Percentiles rank a stretch among this genome's conserved stretches.
phyloP scores from a whole-genome alignment of 2,113 vertebrate species.

The Dolichallabes microphthalmus region DNA sequence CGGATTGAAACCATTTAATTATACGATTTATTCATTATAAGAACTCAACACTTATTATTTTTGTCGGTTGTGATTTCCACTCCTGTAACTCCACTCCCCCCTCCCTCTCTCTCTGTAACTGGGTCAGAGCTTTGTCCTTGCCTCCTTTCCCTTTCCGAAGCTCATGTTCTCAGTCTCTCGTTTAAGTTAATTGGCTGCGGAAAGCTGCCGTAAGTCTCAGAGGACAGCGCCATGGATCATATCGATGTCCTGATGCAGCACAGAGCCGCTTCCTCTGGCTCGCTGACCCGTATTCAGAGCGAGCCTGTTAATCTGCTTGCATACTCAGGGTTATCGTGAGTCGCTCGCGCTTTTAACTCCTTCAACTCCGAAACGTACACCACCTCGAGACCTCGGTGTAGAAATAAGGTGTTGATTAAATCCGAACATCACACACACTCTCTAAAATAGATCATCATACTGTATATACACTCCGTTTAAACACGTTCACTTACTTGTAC shows the following conservation, averaged over 20 bases:
- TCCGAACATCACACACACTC: background rate
- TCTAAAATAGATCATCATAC: background rate
- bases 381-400: background rate
- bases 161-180: slow-evolving; percentile 16
- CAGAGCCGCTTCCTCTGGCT: slow-evolving; percentile 12
- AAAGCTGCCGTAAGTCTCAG: slow-evolving; percentile 24
- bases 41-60: background rate
- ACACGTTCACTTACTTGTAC: slow-evolving; percentile 77
- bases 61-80: background rate
- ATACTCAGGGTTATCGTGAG: background rate
- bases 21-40: background rate
- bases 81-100: too few species aligned
- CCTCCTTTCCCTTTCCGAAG: background rate
- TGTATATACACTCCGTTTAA: background rate
- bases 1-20: background rate
- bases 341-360: slow-evolving; percentile 16
- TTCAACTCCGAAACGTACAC: background rate
- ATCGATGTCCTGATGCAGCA: slow-evolving; percentile 27
- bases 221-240: slow-evolving; percentile 6
- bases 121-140: background rate
- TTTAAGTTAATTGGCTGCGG: slow-evolving; percentile 38
- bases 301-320: slow-evolving; percentile 40
- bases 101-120: background rate
- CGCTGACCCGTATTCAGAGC: slow-evolving; percentile 41
- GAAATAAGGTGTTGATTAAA: slow-evolving; percentile 14